Evolutionary conservation across 2,113 vertebrate genomes (phyloP).

Genomic region (Glareola pratincola): DNA sequence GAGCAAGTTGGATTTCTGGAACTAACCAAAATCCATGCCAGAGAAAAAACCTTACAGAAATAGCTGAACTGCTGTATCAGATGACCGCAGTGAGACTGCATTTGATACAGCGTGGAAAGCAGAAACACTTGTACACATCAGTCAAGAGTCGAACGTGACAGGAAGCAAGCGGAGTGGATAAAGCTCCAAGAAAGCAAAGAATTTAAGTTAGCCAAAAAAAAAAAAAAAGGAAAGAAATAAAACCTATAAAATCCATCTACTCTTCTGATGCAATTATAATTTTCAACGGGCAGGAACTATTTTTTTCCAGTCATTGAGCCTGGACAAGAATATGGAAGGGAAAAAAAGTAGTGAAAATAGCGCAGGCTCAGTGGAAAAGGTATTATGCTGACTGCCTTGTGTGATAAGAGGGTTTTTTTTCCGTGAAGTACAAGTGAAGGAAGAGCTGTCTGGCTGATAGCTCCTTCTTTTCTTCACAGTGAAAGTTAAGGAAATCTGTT

Average conservation of each 20-base stretch:
- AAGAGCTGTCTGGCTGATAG: neutral
- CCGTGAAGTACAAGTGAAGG: neutral
- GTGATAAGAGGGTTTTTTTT: neutral
- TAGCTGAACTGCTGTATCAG: conserved; percentile 16
- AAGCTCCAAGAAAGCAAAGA: neutral
- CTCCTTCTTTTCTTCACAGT: neutral
- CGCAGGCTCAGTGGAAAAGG: neutral
- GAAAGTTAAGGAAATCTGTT: neutral
- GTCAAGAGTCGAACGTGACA: neutral
- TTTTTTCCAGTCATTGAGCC: neutral
- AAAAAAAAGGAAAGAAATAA: neutral
- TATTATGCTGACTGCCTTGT: neutral
- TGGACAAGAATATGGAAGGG: neutral
- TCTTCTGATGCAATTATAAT: neutral
- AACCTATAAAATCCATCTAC: neutral
- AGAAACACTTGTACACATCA: conserved; percentile 13
- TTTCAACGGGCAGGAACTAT: neutral
- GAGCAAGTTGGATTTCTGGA: neutral
- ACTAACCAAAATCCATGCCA: neutral
- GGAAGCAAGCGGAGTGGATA: neutral
- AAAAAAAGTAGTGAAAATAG: neutral
- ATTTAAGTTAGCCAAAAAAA: neutral
- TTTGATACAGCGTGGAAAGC: neutral
- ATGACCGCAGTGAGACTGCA: neutral
- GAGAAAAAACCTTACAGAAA: neutral